Percentiles rank a stretch among this genome's conserved stretches.
Conservation (phyloP, 2,797 vertebrate genomes). For the Cetoscarus ocellatus region DNA sequence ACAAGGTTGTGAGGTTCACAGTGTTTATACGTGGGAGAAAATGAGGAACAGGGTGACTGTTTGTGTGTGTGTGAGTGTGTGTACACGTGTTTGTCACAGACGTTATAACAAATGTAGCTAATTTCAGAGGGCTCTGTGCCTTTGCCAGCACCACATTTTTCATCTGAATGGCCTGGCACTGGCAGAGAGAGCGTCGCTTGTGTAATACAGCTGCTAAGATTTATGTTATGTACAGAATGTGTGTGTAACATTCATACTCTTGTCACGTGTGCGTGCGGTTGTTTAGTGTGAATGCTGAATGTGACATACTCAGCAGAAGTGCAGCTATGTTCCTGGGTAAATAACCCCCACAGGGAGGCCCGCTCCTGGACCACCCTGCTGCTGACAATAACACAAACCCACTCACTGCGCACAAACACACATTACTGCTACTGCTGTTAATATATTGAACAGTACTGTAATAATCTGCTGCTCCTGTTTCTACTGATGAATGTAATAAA, state of each 20-base stretch:
- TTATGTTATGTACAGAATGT: slow-evolving; percentile 24
- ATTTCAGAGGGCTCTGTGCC: slow-evolving; percentile 49
- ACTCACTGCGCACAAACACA: slow-evolving; percentile 11
- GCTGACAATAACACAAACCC: slow-evolving; percentile 53
- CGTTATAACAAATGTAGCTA: slow-evolving; percentile 54
- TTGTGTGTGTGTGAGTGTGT: neutral
- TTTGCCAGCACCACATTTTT: slow-evolving; percentile 46
- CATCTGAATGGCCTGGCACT: slow-evolving; percentile 51
- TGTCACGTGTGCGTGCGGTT: slow-evolving; percentile 8
- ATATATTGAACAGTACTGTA: slow-evolving; percentile 20
- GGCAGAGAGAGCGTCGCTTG: slow-evolving; percentile 32
- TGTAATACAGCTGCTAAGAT: slow-evolving; percentile 33
- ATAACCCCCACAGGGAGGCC: slow-evolving; percentile 50
- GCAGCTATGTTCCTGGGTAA: slow-evolving; percentile 27
- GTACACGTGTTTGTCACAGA: slow-evolving; percentile 11
- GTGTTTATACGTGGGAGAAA: slow-evolving; percentile 2
- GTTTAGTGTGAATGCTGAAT: slow-evolving; percentile 25
- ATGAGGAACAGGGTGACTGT: slow-evolving; percentile 23
- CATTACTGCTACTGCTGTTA: slow-evolving; percentile 16
- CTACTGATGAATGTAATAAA: slow-evolving; percentile 13
- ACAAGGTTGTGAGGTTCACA: slow-evolving; percentile 3
- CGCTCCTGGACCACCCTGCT: slow-evolving; percentile 43
- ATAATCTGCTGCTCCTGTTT: slow-evolving; percentile 13
- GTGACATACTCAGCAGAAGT: slow-evolving; percentile 68
- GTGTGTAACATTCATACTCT: neutral